Evolutionary conservation across 2,888 invertebrate species (phyloP).

Genomic region (Tribolium freemani): DNA sequence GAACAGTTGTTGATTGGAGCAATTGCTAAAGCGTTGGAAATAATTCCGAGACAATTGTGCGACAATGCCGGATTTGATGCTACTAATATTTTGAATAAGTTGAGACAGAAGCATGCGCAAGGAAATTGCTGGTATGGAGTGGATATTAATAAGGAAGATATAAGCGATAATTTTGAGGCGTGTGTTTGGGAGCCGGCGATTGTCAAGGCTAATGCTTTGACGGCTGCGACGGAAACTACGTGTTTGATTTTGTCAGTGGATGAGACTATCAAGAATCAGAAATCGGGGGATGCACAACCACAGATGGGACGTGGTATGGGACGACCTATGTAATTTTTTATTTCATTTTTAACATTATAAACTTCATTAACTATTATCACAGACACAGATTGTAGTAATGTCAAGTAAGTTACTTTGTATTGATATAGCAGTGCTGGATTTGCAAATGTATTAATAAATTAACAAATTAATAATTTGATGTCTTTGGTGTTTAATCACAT

Average conservation of each 20-base stretch:
- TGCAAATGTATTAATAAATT: too few species aligned
- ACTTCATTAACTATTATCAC: too few species aligned
- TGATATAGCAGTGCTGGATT: too few species aligned
- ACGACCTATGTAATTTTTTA: constrained; percentile 75
- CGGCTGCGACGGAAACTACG: constrained; percentile 96
- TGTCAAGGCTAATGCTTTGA: constrained; percentile 96
- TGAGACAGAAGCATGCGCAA: constrained; percentile 95
- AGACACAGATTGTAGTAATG: too few species aligned
- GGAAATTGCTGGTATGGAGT: constrained; percentile 96
- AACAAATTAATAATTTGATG: too few species aligned
- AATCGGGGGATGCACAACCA: constrained; percentile 71
- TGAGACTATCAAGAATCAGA: constrained; percentile 97
- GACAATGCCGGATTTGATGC: constrained; percentile 99
- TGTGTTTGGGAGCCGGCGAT: constrained; percentile 99
- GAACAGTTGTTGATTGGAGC: constrained; percentile 95
- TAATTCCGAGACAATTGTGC: constrained; percentile 97
- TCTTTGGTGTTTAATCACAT: too few species aligned
- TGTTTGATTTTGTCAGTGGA: constrained; percentile 97
- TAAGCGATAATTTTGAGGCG: constrained; percentile 91
- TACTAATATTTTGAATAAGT: constrained; percentile 96
- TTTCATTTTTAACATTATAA: too few species aligned
- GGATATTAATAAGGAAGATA: constrained; percentile 93
- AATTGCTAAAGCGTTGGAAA: constrained; percentile 94
- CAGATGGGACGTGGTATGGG: constrained; percentile 81
- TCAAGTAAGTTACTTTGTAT: too few species aligned